Base-by-base conservation (phyloP, 2,113 vertebrate genomes). In the Chrysochloris asiatica region DNA sequence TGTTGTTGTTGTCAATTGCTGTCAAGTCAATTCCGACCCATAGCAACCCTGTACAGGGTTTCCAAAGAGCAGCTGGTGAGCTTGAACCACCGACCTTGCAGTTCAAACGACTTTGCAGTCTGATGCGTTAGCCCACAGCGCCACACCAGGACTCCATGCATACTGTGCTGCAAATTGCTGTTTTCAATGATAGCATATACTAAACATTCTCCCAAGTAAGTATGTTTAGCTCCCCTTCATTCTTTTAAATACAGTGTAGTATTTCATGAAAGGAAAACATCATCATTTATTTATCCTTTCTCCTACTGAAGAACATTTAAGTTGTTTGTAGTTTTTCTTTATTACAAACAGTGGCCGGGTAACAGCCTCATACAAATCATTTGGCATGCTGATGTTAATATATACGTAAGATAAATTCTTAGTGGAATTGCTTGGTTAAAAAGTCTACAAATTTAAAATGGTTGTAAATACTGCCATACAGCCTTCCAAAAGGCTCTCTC, bases 211-310 rank as follows among this genome's bases (percentile, higher is more conserved):
- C 82, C 41, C 76, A 80, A 33, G 1, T 83, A 90, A 86, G 38
- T 16, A 65, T n/a, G n/a, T 82, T 77, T 48, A 73, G 22, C 26
- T 67, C 78, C 78, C n/a, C 33, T 80, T 86, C 48, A 38, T 86
- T 85, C 76, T 84, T 73, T 87, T 88, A 78, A 89, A 82, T 56
- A 82, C 22, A 48, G 3, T 10, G 17, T 24, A 33, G 33, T 54
- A 41, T 91, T 78, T 87, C 61, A n/a, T 85, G 24, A 4, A 88
- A 85, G 14, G 36, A 26, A 88, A 89, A 86, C 19, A 45, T 65
- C n/a, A n/a, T n/a, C n/a, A n/a, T n/a, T n/a, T 84, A 81, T 92
- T 95, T 84, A 63, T 48, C 48, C 59, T n/a, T 82, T 81, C n/a
- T 12, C 56, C 22, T 59, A 61, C 0, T 8, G 17, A 86, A 77